Conservation (phyloP, 1,140 invertebrate genomes). For the Heliconius hermathena region DNA sequence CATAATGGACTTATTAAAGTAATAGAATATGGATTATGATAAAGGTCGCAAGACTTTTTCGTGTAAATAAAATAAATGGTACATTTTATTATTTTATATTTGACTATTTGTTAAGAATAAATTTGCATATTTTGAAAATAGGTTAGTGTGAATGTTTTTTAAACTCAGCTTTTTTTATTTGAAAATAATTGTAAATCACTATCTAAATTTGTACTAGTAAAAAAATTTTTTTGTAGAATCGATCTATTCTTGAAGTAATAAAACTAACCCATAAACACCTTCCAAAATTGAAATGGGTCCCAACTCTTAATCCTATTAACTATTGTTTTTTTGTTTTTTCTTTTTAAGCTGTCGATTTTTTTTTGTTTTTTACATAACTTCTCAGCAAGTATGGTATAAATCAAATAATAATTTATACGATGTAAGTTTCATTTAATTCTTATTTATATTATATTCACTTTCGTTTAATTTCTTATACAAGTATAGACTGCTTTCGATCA, state of each 20-base stretch:
- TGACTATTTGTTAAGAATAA: neutral
- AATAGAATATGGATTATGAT: slow-evolving; percentile 22
- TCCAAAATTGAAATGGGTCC: no score
- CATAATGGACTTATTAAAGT: slow-evolving; percentile 7
- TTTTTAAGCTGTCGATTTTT: neutral
- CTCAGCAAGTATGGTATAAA: neutral
- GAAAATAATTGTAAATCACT: no score
- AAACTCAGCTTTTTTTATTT: no score
- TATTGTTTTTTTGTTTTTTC: no score
- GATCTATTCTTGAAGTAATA: no score
- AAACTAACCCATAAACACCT: no score
- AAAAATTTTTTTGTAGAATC: no score
- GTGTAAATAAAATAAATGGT: neutral
- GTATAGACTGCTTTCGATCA: slow-evolving; percentile 17
- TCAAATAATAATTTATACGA: slow-evolving; percentile 23
- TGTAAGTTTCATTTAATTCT: neutral
- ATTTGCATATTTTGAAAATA: neutral
- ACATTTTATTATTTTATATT: neutral
- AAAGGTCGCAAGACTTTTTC: neutral
- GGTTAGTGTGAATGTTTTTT: no score
- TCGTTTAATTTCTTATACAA: slow-evolving; percentile 26
- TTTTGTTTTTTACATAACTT: neutral
- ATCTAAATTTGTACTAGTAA: no score
- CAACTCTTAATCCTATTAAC: no score
- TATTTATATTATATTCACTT: slow-evolving; percentile 19